Evolutionary conservation across 2,113 vertebrate species (phyloP).

Genomic region (Tympanuchus pallidicinctus): DNA sequence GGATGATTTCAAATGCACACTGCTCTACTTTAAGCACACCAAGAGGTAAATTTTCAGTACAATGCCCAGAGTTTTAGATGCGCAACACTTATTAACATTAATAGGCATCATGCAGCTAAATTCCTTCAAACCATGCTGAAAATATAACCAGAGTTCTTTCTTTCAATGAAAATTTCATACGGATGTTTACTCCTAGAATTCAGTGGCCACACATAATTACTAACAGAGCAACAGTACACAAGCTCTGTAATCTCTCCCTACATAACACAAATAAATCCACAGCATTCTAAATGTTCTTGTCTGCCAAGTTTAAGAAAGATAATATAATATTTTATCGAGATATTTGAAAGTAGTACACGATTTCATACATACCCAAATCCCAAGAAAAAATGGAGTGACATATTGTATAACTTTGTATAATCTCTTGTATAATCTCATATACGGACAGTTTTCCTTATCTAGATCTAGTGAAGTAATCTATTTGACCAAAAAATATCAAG

Average conservation of each 20-base stretch:
- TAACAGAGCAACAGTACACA: neutral
- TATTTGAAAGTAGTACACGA: neutral
- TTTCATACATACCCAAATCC: neutral
- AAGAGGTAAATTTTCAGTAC: slow-evolving; percentile 24
- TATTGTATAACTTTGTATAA: neutral
- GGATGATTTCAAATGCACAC: neutral
- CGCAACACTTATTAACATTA: slow-evolving; percentile 6
- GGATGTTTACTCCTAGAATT: neutral
- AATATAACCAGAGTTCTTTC: slow-evolving; percentile 25
- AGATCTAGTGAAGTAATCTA: neutral
- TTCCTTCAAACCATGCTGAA: neutral
- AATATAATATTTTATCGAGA: neutral
- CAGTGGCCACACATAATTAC: neutral
- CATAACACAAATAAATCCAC: neutral
- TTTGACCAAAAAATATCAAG: neutral
- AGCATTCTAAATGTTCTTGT: neutral
- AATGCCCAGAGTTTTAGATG: neutral
- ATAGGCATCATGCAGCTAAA: neutral
- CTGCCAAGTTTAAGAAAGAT: neutral
- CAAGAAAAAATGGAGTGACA: neutral
- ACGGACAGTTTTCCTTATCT: neutral
- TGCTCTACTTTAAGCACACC: neutral
- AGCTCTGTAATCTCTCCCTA: neutral
- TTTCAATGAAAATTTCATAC: slow-evolving; percentile 6
- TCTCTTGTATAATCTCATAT: neutral